Evolutionary conservation across 2,113 vertebrate genomes (phyloP).

Genomic region (Benthochromis sp.): DNA sequence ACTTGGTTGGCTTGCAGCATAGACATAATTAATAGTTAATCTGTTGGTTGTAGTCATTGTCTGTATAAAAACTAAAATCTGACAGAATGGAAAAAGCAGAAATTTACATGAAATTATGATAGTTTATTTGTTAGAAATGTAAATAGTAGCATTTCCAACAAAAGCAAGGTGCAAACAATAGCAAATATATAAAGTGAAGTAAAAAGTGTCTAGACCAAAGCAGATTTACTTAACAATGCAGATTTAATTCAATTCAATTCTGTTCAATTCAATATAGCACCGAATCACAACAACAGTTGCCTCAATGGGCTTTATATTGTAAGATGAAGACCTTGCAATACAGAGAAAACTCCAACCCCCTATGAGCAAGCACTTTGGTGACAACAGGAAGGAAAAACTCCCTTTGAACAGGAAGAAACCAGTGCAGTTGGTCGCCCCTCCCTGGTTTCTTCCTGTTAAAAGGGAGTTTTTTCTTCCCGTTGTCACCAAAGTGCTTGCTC

Average conservation of each 20-base stretch:
- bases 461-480: not conserved
- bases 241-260: not conserved
- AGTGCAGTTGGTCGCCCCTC: not conserved
- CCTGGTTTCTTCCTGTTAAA: not conserved
- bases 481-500: not conserved
- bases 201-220: not conserved
- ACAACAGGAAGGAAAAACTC: not conserved
- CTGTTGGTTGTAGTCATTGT: not conserved
- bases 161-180: not conserved
- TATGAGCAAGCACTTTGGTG: not conserved
- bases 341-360: not conserved
- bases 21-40: not conserved
- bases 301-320: not conserved
- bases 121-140: not conserved
- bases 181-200: not conserved
- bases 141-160: not conserved
- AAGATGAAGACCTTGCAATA: not conserved
- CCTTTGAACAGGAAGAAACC: not conserved
- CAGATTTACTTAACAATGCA: not conserved
- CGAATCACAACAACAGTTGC: not conserved
- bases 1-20: not conserved
- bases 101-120: not conserved
- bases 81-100: not conserved
- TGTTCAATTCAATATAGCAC: not conserved
- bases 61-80: not conserved